A percentile compares a stretch with the other conserved stretches of the same genome.
These are phyloP conservation scores for Hybos culiciformis DNA, from an alignment of 2,888 invertebrate genomes.

Conservation along the genomic window DNA sequence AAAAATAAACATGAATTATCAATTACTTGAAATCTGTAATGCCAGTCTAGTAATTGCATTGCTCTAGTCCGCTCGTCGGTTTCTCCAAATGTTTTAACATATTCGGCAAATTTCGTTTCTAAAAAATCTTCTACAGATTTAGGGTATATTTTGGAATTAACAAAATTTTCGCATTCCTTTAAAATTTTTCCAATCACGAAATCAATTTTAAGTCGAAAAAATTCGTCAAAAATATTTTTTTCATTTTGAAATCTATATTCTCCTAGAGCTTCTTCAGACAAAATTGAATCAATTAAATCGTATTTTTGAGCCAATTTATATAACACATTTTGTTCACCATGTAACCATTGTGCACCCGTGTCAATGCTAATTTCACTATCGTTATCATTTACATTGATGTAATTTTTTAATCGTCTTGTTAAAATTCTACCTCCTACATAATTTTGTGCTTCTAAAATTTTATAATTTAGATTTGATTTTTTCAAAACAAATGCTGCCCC, in stretches of 20 bases:
- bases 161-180: conserved; percentile 38
- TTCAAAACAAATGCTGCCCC: conserved; percentile 16
- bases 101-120: neutral
- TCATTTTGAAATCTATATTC: conserved; percentile 38
- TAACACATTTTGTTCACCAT: conserved; percentile 32
- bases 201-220: conserved; percentile 38
- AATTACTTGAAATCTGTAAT: conserved; percentile 43
- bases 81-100: conserved; percentile 21
- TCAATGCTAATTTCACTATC: conserved; percentile 39
- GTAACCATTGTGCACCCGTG: conserved; percentile 35
- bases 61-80: conserved; percentile 24
- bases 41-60: conserved; percentile 46
- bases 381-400: conserved; percentile 31
- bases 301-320: conserved; percentile 26
- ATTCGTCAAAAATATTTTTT: conserved; percentile 35
- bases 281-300: conserved; percentile 22
- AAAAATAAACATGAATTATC: conserved; percentile 47
- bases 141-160: conserved; percentile 28
- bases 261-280: conserved; percentile 44
- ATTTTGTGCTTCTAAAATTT: conserved; percentile 43
- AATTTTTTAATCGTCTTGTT: conserved; percentile 17
- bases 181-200: conserved; percentile 38
- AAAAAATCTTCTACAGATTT: conserved; percentile 35
- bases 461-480: conserved; percentile 23
- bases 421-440: conserved; percentile 45